Evolutionary conservation across 2,888 invertebrate genomes (phyloP).

Genomic region (Andrena minutula): DNA sequence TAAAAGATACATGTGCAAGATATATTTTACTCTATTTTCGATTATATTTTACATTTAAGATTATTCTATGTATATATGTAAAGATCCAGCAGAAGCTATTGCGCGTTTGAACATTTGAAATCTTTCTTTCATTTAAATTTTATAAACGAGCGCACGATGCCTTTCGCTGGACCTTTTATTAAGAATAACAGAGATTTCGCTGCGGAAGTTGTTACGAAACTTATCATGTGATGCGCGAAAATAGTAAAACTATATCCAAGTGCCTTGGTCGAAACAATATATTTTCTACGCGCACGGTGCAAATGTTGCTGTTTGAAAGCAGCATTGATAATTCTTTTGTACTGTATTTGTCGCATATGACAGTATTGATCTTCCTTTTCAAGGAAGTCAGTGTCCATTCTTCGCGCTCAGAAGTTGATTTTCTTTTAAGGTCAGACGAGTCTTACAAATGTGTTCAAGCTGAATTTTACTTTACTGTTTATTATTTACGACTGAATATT

Average conservation of each 20-base stretch:
- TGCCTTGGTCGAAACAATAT: constrained; percentile 52
- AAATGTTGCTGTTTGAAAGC: constrained; percentile 18
- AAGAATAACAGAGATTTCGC: constrained; percentile 17
- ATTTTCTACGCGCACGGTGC: constrained; percentile 21
- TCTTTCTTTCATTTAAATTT: constrained; percentile 1
- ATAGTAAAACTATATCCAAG: constrained; percentile 40
- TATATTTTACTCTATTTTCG: constrained; percentile 63
- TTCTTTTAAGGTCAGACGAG: not conserved
- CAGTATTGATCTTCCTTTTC: constrained; percentile 26
- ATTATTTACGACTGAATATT: not conserved
- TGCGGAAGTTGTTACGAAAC: constrained; percentile 1
- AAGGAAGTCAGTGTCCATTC: constrained; percentile 21
- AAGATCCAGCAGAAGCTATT: constrained; percentile 6
- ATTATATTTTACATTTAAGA: constrained; percentile 54
- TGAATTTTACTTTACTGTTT: not conserved
- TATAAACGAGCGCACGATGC: not conserved
- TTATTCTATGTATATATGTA: constrained; percentile 23
- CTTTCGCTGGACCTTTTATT: constrained; percentile 12
- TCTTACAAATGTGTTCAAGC: not conserved
- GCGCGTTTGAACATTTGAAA: not conserved
- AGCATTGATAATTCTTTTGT: constrained; percentile 9
- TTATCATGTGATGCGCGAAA: constrained; percentile 32
- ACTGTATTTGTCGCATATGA: constrained; percentile 13
- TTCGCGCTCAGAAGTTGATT: constrained; percentile 26
- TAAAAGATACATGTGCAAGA: constrained; percentile 41